Evolutionary conservation across 2,888 invertebrate species (phyloP).

Genomic region (Adineta ricciae): DNA sequence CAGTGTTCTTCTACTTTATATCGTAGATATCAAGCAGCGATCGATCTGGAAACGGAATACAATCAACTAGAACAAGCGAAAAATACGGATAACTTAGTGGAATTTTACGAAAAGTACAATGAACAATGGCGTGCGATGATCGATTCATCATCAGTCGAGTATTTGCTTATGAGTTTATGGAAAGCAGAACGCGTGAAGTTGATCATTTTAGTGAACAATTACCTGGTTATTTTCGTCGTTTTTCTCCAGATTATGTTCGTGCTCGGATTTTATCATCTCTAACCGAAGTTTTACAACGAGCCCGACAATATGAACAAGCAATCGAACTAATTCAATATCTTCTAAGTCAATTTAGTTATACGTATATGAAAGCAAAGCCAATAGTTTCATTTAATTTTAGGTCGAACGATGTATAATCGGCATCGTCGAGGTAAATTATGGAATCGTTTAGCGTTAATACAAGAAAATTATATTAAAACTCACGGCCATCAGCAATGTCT

Average conservation of each 20-base stretch:
- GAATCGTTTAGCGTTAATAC: conserved; percentile 10
- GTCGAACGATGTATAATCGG: not conserved
- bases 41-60: not conserved
- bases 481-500: not conserved
- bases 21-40: not conserved
- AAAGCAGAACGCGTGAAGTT: no score
- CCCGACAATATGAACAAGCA: not conserved
- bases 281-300: conserved; percentile 14
- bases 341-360: not conserved
- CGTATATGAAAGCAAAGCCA: not conserved
- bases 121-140: not conserved
- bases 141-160: not conserved
- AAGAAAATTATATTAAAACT: conserved; percentile 17
- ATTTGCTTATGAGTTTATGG: not conserved
- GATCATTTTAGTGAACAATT: not conserved
- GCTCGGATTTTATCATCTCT: not conserved
- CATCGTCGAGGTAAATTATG: conserved; percentile 16
- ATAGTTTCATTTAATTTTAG: not conserved
- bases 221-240: not conserved
- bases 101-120: not conserved
- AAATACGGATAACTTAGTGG: not conserved
- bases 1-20: not conserved
- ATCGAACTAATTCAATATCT: conserved; percentile 8
- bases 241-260: conserved; percentile 6
- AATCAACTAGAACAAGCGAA: not conserved